Evolutionary conservation across 2,888 invertebrate genomes (phyloP).

Genomic region (Muscina levida): DNA sequence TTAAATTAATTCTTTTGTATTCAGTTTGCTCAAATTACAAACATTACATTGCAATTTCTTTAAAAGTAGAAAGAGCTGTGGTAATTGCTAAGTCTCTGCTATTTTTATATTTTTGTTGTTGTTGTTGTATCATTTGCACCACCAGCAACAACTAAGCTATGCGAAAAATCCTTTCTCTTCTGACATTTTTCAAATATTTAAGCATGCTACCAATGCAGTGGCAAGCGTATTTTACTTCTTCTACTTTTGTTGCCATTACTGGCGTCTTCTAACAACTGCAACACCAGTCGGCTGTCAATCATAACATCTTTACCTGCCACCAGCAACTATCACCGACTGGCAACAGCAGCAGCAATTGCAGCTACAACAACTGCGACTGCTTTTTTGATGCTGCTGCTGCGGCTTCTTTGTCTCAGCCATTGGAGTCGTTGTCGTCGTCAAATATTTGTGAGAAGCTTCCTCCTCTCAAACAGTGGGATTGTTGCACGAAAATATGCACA

Average conservation of each 20-base stretch:
- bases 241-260: neutral
- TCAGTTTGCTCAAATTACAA: too few species aligned
- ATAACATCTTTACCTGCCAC: slow-evolving; percentile 29
- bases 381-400: slow-evolving; percentile 5
- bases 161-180: slow-evolving; percentile 64
- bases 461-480: too few species aligned
- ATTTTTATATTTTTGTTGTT: too few species aligned
- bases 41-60: too few species aligned
- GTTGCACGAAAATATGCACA: slow-evolving; percentile 2
- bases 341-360: neutral
- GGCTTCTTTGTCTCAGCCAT: slow-evolving; percentile 18
- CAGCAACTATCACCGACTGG: neutral
- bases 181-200: slow-evolving; percentile 63
- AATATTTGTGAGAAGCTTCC: too few species aligned
- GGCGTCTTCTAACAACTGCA: slow-evolving; percentile 40
- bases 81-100: too few species aligned
- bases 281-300: slow-evolving; percentile 52
- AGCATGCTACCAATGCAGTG: too few species aligned
- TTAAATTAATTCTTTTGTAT: too few species aligned
- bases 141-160: neutral
- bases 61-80: too few species aligned
- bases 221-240: too few species aligned
- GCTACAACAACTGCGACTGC: neutral
- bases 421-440: too few species aligned
- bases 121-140: too few species aligned